phyloP scores from a whole-genome alignment of 2,888 invertebrate genomes.

The Lapara coniferarum region DNA sequence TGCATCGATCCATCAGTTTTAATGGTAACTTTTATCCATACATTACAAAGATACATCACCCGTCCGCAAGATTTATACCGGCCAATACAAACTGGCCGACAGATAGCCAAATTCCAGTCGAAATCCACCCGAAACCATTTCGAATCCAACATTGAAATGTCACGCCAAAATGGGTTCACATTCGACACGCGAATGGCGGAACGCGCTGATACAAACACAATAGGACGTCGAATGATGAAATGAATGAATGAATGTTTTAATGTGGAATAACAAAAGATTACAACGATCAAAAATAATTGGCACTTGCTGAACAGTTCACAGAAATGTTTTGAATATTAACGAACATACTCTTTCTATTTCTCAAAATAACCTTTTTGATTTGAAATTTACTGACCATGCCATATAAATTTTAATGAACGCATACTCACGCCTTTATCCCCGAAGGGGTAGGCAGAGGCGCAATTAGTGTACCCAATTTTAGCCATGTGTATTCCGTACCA shows the following conservation, averaged over 20 bases:
- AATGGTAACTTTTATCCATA: slow-evolving; percentile 6
- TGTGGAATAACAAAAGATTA: too few relatives aligned
- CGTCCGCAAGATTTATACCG: slow-evolving; percentile 15
- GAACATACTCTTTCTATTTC: too few relatives aligned
- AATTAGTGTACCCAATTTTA: too few relatives aligned
- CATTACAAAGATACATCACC: slow-evolving; percentile 18
- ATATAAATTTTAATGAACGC: too few relatives aligned
- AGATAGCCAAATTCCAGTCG: slow-evolving; percentile 11
- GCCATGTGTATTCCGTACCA: too few relatives aligned
- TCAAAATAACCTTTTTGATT: too few relatives aligned
- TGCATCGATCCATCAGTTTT: background rate
- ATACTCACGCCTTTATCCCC: too few relatives aligned
- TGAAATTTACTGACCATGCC: too few relatives aligned
- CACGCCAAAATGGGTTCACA: slow-evolving; percentile 16
- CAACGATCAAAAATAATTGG: too few relatives aligned
- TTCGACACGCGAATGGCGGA: slow-evolving; percentile 16
- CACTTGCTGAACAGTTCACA: too few relatives aligned
- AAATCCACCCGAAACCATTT: slow-evolving; percentile 16
- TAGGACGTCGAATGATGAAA: background rate
- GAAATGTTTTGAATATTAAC: too few relatives aligned
- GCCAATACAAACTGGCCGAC: slow-evolving; percentile 19
- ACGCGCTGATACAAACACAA: slow-evolving; percentile 1
- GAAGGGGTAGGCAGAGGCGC: too few relatives aligned
- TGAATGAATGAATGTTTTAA: background rate
- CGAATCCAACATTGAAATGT: slow-evolving; percentile 22